Percentiles rank a stretch among this genome's conserved stretches.
Conservation (phyloP, 2,888 invertebrate species). For the Drosophila subquinaria region DNA sequence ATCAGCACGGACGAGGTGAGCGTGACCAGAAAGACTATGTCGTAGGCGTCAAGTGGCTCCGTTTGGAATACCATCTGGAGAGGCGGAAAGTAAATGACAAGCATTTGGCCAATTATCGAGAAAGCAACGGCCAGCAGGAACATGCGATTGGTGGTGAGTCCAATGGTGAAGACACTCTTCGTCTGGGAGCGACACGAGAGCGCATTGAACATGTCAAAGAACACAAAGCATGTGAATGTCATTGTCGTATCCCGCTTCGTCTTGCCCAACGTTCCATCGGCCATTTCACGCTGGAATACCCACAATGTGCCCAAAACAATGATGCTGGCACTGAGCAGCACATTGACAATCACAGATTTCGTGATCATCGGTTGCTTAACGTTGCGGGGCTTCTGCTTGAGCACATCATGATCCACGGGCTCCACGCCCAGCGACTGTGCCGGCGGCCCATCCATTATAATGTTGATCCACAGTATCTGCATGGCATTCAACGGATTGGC, state of each 20-base stretch:
- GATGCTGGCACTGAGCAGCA: slow-evolving; percentile 96
- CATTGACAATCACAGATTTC: slow-evolving; percentile 93
- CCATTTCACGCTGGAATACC: slow-evolving; percentile 98
- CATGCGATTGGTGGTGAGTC: slow-evolving; percentile 93
- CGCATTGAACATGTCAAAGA: slow-evolving; percentile 99
- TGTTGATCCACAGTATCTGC: slow-evolving; percentile 99
- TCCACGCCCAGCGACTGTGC: slow-evolving; percentile 97
- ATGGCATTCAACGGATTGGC: slow-evolving; percentile 99
- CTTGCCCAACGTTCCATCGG: slow-evolving; percentile 87
- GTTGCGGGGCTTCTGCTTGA: slow-evolving; percentile 96
- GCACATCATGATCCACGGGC: slow-evolving; percentile 98
- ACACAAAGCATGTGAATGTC: slow-evolving; percentile 99
- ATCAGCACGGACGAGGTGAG: slow-evolving; percentile 98
- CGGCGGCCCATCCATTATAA: slow-evolving; percentile 98
- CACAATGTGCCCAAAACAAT: slow-evolving; percentile 98
- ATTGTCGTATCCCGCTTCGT: slow-evolving; percentile 99
- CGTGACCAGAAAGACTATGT: slow-evolving; percentile 95
- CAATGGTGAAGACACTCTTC: slow-evolving; percentile 96
- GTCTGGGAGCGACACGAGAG: slow-evolving; percentile 98
- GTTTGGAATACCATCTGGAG: slow-evolving; percentile 98
- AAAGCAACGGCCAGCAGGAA: slow-evolving; percentile 97
- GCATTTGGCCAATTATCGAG: slow-evolving; percentile 97
- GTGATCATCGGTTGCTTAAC: slow-evolving; percentile 98
- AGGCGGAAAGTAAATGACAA: slow-evolving; percentile 98
- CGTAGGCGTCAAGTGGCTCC: slow-evolving; percentile 96